These are phyloP conservation scores for Copidosoma aretas DNA, from an alignment of 2,888 invertebrate genomes.

Conservation along the genomic window DNA sequence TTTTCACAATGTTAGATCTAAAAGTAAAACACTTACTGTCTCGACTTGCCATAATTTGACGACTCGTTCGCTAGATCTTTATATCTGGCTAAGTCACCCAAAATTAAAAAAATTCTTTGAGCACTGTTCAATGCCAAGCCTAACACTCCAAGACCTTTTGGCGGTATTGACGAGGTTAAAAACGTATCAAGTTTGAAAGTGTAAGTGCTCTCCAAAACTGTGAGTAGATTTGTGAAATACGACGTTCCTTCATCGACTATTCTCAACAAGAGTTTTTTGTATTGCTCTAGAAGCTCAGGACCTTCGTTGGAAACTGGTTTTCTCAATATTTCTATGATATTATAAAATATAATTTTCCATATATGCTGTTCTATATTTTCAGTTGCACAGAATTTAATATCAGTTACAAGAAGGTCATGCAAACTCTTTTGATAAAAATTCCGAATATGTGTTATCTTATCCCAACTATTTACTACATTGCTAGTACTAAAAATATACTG, in stretches of 20 bases:
- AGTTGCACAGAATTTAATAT: conserved; percentile 85
- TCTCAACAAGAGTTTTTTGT: conserved; percentile 70
- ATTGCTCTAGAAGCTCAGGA: conserved; percentile 69
- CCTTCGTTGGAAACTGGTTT: conserved; percentile 70
- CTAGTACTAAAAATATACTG: conserved; percentile 70
- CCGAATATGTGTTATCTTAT: conserved; percentile 70
- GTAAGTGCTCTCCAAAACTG: conserved; percentile 76
- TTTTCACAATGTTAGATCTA: not conserved
- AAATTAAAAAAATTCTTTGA: conserved; percentile 85
- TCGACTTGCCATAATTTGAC: conserved; percentile 79
- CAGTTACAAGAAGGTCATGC: conserved; percentile 73
- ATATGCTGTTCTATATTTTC: conserved; percentile 89
- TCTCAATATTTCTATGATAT: conserved; percentile 82
- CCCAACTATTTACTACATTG: conserved; percentile 72
- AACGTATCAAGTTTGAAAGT: conserved; percentile 73
- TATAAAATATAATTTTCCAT: conserved; percentile 91
- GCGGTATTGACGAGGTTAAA: conserved; percentile 63
- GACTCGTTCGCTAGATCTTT: conserved; percentile 83
- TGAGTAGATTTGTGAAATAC: conserved; percentile 80
- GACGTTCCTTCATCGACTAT: conserved; percentile 81
- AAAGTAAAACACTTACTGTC: conserved; percentile 66
- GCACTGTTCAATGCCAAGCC: conserved; percentile 82
- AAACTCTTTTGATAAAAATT: conserved; percentile 74
- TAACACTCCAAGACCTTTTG: conserved; percentile 72
- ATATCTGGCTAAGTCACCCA: conserved; percentile 93